A percentile compares a stretch with the other conserved stretches of the same genome.
These are phyloP conservation scores for Melipona beecheii DNA, from an alignment of 2,888 invertebrate genomes.

Conservation along the genomic window DNA sequence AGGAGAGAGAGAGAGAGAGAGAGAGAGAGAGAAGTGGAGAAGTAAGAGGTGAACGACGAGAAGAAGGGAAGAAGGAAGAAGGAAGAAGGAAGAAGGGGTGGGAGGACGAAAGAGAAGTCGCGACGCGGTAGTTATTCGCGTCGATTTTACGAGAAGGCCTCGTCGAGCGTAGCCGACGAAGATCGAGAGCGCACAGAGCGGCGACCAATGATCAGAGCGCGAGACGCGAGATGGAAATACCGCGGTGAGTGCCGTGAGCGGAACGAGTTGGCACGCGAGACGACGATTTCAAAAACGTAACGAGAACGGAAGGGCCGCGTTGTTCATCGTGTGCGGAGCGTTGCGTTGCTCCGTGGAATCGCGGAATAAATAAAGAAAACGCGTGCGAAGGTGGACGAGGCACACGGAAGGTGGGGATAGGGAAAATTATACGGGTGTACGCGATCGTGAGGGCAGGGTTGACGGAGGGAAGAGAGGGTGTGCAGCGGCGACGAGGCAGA, in stretches of 20 bases:
- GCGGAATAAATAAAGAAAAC: slow-evolving; percentile 79
- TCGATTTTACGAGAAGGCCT: slow-evolving; percentile 47
- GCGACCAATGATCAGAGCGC: background rate
- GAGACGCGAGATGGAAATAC: background rate
- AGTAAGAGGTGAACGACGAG: background rate
- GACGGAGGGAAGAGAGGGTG: slow-evolving; percentile 65
- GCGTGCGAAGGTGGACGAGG: slow-evolving; percentile 75
- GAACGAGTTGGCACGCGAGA: slow-evolving; percentile 8
- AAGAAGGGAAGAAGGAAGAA: fast-evolving
- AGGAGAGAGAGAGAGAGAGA: background rate
- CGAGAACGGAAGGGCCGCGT: slow-evolving; percentile 20
- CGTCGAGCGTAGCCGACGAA: slow-evolving; percentile 17
- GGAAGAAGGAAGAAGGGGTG: background rate
- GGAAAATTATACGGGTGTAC: slow-evolving; percentile 65
- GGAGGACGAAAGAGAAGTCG: background rate
- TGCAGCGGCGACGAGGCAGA: slow-evolving; percentile 75
- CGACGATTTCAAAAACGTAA: slow-evolving; percentile 30
- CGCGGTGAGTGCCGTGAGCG: slow-evolving; percentile 4
- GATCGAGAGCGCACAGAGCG: background rate
- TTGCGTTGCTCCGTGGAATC: slow-evolving; percentile 68
- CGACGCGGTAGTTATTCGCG: slow-evolving; percentile 42
- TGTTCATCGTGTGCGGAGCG: slow-evolving; percentile 52
- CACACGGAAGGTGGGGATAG: slow-evolving; percentile 71
- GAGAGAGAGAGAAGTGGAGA: background rate
- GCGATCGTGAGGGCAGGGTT: slow-evolving; percentile 63